These are phyloP conservation scores for Psylliodes chrysocephalus DNA, from an alignment of 2,888 invertebrate genomes.

Conservation along the genomic window DNA sequence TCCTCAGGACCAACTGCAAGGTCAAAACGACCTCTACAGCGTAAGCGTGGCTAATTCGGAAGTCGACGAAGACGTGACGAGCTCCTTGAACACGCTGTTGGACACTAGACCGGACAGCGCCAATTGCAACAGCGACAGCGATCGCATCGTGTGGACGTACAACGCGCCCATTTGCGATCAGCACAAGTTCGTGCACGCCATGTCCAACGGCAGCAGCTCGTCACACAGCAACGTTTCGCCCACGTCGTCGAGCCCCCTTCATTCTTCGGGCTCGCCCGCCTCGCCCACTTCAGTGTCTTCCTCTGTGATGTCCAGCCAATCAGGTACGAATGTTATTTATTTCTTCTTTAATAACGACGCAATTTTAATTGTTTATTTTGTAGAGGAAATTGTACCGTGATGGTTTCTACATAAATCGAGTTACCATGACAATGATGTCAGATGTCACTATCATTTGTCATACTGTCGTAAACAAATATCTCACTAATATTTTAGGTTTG, in stretches of 20 bases:
- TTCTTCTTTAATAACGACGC: too few species aligned
- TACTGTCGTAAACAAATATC: too few species aligned
- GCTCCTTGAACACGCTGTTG: conserved; percentile 89
- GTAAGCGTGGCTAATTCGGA: conserved; percentile 90
- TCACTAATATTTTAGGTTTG: too few species aligned
- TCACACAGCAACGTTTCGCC: conserved; percentile 77
- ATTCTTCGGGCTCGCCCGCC: conserved; percentile 70
- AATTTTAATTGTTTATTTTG: too few species aligned
- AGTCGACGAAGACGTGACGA: conserved; percentile 93
- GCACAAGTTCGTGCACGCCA: conserved; percentile 68
- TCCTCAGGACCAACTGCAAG: conserved; percentile 80
- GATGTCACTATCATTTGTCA: too few species aligned
- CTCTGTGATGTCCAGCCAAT: conserved; percentile 85
- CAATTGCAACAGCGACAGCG: conserved; percentile 49
- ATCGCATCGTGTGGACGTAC: conserved; percentile 89
- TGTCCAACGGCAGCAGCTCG: conserved; percentile 70
- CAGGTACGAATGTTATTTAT: conserved; percentile 61
- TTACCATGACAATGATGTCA: too few species aligned
- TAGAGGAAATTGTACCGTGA: too few species aligned
- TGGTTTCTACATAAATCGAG: too few species aligned
- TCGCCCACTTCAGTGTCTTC: conserved; percentile 90
- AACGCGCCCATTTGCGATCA: conserved; percentile 80
- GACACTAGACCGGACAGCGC: conserved; percentile 69
- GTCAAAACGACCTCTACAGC: conserved; percentile 75
- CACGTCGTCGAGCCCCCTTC: conserved; percentile 81